phyloP scores from a whole-genome alignment of 2,888 invertebrate genomes.

The Dorcus hopei region DNA sequence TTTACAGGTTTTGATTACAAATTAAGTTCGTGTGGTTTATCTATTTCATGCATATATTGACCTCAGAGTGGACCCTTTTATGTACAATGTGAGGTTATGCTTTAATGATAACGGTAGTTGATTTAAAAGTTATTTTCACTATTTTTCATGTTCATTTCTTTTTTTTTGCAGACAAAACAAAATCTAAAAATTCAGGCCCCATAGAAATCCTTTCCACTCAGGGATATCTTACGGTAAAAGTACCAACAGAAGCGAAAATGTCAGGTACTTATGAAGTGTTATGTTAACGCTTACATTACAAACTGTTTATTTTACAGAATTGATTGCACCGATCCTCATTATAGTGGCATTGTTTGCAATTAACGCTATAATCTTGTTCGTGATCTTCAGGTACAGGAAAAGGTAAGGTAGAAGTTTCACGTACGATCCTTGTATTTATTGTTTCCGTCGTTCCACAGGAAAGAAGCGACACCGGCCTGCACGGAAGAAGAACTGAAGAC shows the following conservation, averaged over 20 bases:
- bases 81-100: too few species aligned
- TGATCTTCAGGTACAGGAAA: slow-evolving; percentile 55
- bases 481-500: slow-evolving; percentile 47
- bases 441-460: slow-evolving; percentile 37
- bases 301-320: slow-evolving; percentile 55
- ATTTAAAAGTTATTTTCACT: too few species aligned
- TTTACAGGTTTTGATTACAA: too few species aligned
- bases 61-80: too few species aligned
- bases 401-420: slow-evolving; percentile 1
- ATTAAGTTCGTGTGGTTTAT: too few species aligned
- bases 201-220: background rate
- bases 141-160: background rate
- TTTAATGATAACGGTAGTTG: too few species aligned
- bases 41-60: too few species aligned
- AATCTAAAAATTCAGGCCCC: background rate
- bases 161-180: slow-evolving; percentile 4
- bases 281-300: background rate
- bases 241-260: slow-evolving; percentile 4
- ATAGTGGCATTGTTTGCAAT: slow-evolving; percentile 69
- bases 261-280: background rate
- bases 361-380: slow-evolving; percentile 69
- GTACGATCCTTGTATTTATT: too few species aligned
- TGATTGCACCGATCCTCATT: slow-evolving; percentile 68
- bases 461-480: slow-evolving; percentile 41
- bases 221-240: background rate